These are phyloP conservation scores for Cryptocephalus moraei DNA, from an alignment of 2,888 invertebrate genomes.

Conservation along the genomic window DNA sequence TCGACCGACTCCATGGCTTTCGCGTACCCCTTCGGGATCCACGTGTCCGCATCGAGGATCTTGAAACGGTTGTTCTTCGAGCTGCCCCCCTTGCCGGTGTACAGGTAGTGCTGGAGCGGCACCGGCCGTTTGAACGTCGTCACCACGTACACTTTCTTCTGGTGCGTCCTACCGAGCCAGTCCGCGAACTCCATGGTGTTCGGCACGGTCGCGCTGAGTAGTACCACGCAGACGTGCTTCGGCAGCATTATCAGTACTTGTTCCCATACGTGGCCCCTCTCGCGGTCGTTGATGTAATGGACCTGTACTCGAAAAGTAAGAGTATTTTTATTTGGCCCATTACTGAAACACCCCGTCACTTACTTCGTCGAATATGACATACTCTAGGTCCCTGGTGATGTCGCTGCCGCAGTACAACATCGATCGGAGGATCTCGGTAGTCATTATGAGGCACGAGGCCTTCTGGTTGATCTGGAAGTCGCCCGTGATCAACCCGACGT, in stretches of 20 bases:
- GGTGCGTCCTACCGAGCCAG: constrained; percentile 78
- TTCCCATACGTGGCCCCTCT: constrained; percentile 98
- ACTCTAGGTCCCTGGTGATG: constrained; percentile 90
- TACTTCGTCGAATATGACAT: constrained; percentile 96
- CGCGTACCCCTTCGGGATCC: constrained; percentile 51
- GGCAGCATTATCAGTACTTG: constrained; percentile 92
- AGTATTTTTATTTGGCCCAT: no score
- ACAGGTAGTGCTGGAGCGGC: constrained; percentile 89
- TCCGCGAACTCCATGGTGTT: constrained; percentile 94
- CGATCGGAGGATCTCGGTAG: constrained; percentile 94
- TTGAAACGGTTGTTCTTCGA: constrained; percentile 66
- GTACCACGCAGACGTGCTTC: constrained; percentile 87
- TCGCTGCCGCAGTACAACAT: constrained; percentile 96
- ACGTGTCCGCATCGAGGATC: constrained; percentile 71
- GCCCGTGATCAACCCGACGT: constrained; percentile 89
- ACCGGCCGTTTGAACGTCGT: constrained; percentile 90
- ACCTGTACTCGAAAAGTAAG: constrained; percentile 32
- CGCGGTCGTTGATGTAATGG: constrained; percentile 89
- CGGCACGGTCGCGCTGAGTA: constrained; percentile 96
- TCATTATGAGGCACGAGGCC: constrained; percentile 96
- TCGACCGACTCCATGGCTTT: constrained; percentile 18
- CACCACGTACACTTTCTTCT: constrained; percentile 84
- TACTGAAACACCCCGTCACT: no score
- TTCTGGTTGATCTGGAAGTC: constrained; percentile 92
- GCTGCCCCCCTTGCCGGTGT: constrained; percentile 71